phyloP scores from a whole-genome alignment of 1,140 invertebrate genomes.

The Aphelenchoides besseyi region DNA sequence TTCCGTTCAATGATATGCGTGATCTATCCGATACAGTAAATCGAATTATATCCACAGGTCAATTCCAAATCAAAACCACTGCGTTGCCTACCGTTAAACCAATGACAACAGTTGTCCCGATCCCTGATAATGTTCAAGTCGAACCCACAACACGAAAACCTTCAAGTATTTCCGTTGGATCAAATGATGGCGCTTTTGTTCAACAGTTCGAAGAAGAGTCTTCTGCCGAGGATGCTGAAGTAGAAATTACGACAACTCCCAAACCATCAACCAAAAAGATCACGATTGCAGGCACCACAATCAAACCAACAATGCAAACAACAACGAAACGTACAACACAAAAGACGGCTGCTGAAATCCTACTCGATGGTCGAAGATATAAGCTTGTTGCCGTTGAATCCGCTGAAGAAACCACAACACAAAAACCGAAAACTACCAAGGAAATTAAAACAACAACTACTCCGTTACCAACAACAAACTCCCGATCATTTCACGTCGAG shows the following conservation, averaged over 20 bases:
- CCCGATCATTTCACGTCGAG: background rate
- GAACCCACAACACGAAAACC: slow-evolving; percentile 12
- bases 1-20: slow-evolving; percentile 28
- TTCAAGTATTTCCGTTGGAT: background rate
- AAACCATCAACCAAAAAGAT: background rate
- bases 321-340: background rate
- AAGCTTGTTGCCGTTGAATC: slow-evolving; percentile 30
- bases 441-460: slow-evolving; percentile 1
- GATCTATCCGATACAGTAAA: slow-evolving; percentile 38
- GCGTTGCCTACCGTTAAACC: background rate
- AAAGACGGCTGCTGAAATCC: slow-evolving; percentile 18
- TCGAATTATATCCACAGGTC: slow-evolving; percentile 29
- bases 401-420: slow-evolving; percentile 1
- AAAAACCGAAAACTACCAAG: too few relatives aligned
- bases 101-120: background rate
- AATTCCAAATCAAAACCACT: slow-evolving; percentile 20
- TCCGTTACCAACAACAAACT: background rate
- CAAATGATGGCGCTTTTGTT: slow-evolving; percentile 10
- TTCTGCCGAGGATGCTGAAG: background rate
- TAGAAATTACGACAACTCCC: background rate
- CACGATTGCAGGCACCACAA: too few relatives aligned
- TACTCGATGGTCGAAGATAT: slow-evolving; percentile 31
- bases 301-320: slow-evolving; percentile 4
- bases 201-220: slow-evolving; percentile 12
- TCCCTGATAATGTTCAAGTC: slow-evolving; percentile 1